Base-by-base conservation (phyloP, 2,113 vertebrate genomes). In the Chrysemys picta region DNA sequence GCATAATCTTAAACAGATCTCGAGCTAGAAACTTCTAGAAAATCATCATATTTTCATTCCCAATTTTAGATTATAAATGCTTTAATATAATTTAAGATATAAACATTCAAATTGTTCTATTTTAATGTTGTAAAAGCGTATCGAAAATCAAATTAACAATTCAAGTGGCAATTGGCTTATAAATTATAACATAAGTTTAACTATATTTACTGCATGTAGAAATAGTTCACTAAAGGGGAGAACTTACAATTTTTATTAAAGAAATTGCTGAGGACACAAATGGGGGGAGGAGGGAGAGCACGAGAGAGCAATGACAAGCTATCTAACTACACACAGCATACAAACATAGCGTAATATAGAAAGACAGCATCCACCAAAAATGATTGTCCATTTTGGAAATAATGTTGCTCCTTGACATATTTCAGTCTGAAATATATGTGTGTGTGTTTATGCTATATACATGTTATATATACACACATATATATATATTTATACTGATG, bases 1-100 rank as follows among this genome's bases (percentile, higher is more conserved):
- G 91, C 62, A 95, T 78, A 78, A 59, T 86, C 87, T 82, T 62
- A 81, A 90, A 69, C 42, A 12, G 93, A 92, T 96, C 95, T 80
- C 29, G 47, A 88, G 10, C 85, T 22, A 93, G 87, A 87, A 91
- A 79, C 91, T 85, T 87, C 93, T 85, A 95, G 53, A 54, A 54
- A 54, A 54, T 81, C 79, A 93, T 38, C 19, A 72, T 38, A 42
- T 45, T 78, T 78, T 78, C 13, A 78, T 27, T 78, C 13, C 42
- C 75, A 47, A 25, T 78, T 75, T 75, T 75, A 75, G 69, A 42
- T 75, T 75, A 75, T 42, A 42, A 42, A 75, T n/a, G 38, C n/a
- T 75, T 72, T 75, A 42, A 75, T 42, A 22, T 42, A 42, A 42
- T 75, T 75, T 88, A 80, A 84, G 91, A 76, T n/a, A 79, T 42